Evolutionary conservation across 2,113 vertebrate genomes (phyloP).

Genomic region (Fregata magnificens): DNA sequence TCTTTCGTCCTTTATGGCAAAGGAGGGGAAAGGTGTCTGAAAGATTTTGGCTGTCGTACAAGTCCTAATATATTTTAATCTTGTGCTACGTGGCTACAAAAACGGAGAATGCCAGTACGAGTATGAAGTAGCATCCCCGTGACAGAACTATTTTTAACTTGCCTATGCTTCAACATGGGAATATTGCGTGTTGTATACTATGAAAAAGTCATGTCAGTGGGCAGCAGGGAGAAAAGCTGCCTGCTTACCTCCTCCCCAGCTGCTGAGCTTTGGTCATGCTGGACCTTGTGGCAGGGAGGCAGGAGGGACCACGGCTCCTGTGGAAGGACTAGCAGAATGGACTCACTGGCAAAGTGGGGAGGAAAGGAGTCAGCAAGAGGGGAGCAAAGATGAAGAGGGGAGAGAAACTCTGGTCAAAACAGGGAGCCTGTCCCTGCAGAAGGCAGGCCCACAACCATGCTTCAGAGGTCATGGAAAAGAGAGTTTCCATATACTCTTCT

Average conservation of each 20-base stretch:
- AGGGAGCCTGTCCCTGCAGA: not conserved
- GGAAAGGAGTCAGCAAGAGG: not conserved
- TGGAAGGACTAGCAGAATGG: not conserved
- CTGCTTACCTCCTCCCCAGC: not conserved
- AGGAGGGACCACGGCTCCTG: not conserved
- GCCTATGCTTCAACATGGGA: not conserved
- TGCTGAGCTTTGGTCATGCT: not conserved
- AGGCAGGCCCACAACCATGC: not conserved
- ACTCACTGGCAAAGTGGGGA: not conserved
- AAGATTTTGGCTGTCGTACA: not conserved
- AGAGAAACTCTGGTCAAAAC: not conserved
- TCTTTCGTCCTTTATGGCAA: not conserved
- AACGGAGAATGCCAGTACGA: not conserved
- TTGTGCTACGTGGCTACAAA: not conserved
- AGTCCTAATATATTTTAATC: not conserved
- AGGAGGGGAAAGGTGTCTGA: not conserved
- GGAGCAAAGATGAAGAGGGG: not conserved
- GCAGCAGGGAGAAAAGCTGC: not conserved
- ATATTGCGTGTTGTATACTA: not conserved
- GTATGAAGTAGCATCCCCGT: not conserved
- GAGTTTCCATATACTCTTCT: not conserved
- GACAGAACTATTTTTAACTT: not conserved
- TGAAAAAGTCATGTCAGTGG: not conserved
- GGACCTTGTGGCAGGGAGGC: not conserved
- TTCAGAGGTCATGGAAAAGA: not conserved